Base-by-base conservation (phyloP, 64 coral and sea anemone species). In the Actinia tenebrosa region DNA sequence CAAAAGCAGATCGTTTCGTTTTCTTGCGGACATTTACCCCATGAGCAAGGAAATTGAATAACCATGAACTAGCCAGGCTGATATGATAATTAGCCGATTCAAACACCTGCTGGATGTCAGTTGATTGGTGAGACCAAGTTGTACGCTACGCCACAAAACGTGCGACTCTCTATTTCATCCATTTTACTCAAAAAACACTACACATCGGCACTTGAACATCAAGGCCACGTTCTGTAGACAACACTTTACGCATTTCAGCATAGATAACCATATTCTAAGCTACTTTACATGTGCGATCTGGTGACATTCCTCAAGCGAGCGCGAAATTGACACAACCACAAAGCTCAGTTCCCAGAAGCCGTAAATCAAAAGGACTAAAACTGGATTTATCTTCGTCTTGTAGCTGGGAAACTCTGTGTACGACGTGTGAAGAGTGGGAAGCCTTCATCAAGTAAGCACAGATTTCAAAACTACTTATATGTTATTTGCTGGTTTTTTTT, bases 361-460 rank as follows among this genome's bases (percentile, higher is more conserved):
- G 64, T 75, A 14, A 42, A 75, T 75, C 2, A 0, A 13, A 42
- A 30, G 7, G 42, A 14, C 26, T 75, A 11, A 75, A 27, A 75
- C 25, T 90, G 62, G 52, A 50, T 80, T 19, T 30, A n/a, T 47
- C 11, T 25, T 89, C 80, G 7, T 86, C 27, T 91, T 86, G 77
- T 60, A 91, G 90, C 79, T 91, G 90, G 90, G 90, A 87, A 55
- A 91, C 90, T 83, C 75, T 91, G 22, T 91, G 90, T 72, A 53
- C 80, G 50, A 87, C 80, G 56, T 68, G n/a, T 43, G 56, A 87
- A 8, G 90, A 91, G 42, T 91, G 90, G 90, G 61, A 91, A 42
- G 81, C 79, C 45, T 71, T 91, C 45, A 79, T 91, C 84, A 91
- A 83, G 90, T 91, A 77, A 85, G 83, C 42, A 10, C 30, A 61